phyloP scores from a whole-genome alignment of 2,888 invertebrate species.

The Amblyjoppa proteus region DNA sequence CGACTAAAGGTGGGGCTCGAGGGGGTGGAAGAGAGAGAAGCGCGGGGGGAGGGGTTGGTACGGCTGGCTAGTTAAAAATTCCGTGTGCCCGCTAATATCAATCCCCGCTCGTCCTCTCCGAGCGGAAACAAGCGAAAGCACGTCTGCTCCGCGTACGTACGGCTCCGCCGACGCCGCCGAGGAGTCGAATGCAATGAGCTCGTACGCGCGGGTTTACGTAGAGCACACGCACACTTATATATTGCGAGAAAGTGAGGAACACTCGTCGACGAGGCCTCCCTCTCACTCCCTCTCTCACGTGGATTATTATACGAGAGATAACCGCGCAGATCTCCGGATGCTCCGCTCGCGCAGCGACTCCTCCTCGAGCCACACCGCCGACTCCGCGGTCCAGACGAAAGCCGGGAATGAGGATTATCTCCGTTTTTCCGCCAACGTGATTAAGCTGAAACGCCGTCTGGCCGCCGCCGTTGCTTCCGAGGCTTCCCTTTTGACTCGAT shows the following conservation, averaged over 20 bases:
- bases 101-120: constrained; percentile 72
- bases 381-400: constrained; percentile 78
- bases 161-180: constrained; percentile 16
- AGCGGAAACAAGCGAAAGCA: constrained; percentile 27
- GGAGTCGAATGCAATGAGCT: constrained; percentile 37
- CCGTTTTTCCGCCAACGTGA: constrained; percentile 83
- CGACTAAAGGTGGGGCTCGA: constrained; percentile 69
- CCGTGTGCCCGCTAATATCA: constrained; percentile 83
- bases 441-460: constrained; percentile 81
- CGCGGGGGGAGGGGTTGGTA: constrained; percentile 15
- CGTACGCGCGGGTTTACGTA: neutral
- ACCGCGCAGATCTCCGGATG: constrained; percentile 30
- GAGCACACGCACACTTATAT: constrained; percentile 4
- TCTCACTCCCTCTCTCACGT: constrained; percentile 24
- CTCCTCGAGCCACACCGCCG: constrained; percentile 56
- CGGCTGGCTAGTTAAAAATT: constrained; percentile 82
- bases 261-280: constrained; percentile 5
- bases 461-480: constrained; percentile 54
- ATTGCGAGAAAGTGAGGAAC: constrained; percentile 37
- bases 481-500: constrained; percentile 65
- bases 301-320: constrained; percentile 36
- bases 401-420: constrained; percentile 78
- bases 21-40: constrained; percentile 11
- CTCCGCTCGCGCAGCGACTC: constrained; percentile 28
- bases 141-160: constrained; percentile 41